Evolutionary conservation across 2,113 vertebrate species (phyloP), one percentile per base, ranked within the genome.

Genomic region (Aegithalos caudatus): DNA sequence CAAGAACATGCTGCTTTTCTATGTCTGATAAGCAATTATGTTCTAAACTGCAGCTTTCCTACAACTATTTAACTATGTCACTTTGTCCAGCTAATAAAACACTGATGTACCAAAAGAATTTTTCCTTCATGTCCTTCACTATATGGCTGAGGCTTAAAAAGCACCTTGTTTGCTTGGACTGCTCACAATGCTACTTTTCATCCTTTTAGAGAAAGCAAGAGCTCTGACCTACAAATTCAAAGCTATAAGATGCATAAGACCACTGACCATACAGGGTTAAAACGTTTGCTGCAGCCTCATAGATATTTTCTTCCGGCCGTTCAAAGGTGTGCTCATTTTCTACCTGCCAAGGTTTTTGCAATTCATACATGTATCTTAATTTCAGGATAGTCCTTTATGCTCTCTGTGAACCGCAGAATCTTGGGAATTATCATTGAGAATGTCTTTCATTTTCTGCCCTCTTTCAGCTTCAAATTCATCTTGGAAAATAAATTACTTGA

Each of bases 401-500:
- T 81, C 42, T 66, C 64, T 78, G 38, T n/a, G 54, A 82, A 73
- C 58, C 47, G 53, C 1, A 90, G 67, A 86, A 82, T 86, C 62
- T 72, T 60, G 23, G 25, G n/a, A 94, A 82, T 27, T 14, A 80
- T n/a, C 57, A 80, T 7, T 58, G 29, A 40, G 31, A 77, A 38
- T 24, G 45, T 35, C 51, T 86, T 94, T 56, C 10, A 60, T 88
- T 92, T 86, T 83, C 42, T 48, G 51, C 8, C 27, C 50, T 93
- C 56, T 87, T 95, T 83, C 38, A 90, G 58, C 35, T 85, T 94
- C 74, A 81, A 83, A 81, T 56, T 60, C 13, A 74, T 83, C 60
- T 73, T 54, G n/a, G 42, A 22, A 93, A 93, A 82, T 57, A 91
- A 95, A 88, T 90, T 78, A 90, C 31, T 86, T 83, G 44, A 81